These are phyloP conservation scores for Crambe crambe DNA, from an alignment of 37 sponge, comb jelly and placozoan genomes.

Conservation along the genomic window DNA sequence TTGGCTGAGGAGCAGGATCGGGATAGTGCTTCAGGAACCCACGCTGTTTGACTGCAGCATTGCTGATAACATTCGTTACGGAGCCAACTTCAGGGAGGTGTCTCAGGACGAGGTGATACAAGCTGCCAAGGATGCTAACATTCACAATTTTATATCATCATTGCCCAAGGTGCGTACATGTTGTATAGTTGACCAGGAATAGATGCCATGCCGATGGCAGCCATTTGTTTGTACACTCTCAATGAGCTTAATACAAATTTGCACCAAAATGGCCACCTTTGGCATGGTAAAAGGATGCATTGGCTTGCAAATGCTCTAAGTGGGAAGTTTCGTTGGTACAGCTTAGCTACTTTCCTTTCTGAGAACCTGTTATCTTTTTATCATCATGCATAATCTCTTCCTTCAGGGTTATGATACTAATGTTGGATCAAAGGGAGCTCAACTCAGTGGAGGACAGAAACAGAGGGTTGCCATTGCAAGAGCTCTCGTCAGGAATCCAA, in stretches of 20 bases:
- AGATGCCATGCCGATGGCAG: too few relatives aligned
- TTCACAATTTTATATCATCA: slow-evolving; percentile 81
- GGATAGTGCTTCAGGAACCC: slow-evolving; percentile 90
- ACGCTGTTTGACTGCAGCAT: slow-evolving; percentile 78
- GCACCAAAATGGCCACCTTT: too few relatives aligned
- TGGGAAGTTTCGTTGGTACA: too few relatives aligned
- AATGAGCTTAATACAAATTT: too few relatives aligned
- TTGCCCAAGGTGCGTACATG: slow-evolving; percentile 78
- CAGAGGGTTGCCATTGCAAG: slow-evolving; percentile 84
- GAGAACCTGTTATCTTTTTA: not conserved
- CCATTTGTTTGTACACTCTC: too few relatives aligned
- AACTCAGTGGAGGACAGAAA: slow-evolving; percentile 85
- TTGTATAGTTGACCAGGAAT: too few relatives aligned
- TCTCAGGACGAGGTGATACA: slow-evolving; percentile 77
- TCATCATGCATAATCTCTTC: not conserved
- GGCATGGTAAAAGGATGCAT: too few relatives aligned
- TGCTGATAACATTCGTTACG: slow-evolving; percentile 94
- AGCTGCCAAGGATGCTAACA: slow-evolving; percentile 93
- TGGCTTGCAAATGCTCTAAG: too few relatives aligned
- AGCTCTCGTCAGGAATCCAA: slow-evolving; percentile 76
- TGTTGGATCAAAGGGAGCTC: slow-evolving; percentile 71
- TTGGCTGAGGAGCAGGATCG: slow-evolving; percentile 82
- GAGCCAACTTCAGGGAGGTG: slow-evolving; percentile 82
- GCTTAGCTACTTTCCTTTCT: not conserved
- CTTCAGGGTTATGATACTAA: slow-evolving; percentile 67